A percentile compares a stretch with the other conserved stretches of the same genome.
These are phyloP conservation scores for Lithobates sylvaticus DNA, from an alignment of 2,797 vertebrate genomes.

Conservation along the genomic window DNA sequence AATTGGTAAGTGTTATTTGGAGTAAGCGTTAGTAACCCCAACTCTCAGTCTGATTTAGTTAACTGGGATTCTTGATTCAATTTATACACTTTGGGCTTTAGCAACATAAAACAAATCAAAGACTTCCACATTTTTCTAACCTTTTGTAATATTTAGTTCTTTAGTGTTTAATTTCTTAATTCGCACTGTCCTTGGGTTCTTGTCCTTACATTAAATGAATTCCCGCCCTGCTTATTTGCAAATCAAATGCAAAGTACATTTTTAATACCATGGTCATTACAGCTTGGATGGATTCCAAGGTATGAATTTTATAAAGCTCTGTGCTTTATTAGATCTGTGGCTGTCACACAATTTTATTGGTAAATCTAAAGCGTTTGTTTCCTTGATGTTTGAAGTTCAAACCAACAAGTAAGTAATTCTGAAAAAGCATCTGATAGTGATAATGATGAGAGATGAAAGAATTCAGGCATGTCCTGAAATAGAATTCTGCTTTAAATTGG, in stretches of 20 bases:
- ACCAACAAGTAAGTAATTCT: not conserved
- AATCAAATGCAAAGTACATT: constrained; percentile 70
- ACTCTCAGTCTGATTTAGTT: constrained; percentile 12
- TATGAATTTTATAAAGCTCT: not conserved
- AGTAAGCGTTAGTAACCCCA: constrained; percentile 36
- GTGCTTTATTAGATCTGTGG: constrained; percentile 10
- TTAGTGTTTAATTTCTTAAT: constrained; percentile 39
- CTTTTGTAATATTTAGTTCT: constrained; percentile 33
- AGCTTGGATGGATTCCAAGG: constrained; percentile 2
- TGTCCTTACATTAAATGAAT: constrained; percentile 68
- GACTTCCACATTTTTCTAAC: constrained; percentile 21
- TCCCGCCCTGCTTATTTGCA: constrained; percentile 66
- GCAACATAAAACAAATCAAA: constrained; percentile 25
- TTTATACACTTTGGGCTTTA: constrained; percentile 24
- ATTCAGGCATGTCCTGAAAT: too few relatives aligned
- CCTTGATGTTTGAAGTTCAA: not conserved
- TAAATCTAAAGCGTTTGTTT: not conserved
- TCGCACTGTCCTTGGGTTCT: constrained; percentile 53
- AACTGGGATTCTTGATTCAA: constrained; percentile 39
- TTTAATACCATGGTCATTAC: constrained; percentile 63
- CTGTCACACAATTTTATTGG: not conserved
- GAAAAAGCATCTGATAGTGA: not conserved
- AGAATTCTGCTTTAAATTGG: too few relatives aligned
- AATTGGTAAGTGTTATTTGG: constrained; percentile 28
- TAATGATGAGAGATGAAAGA: not conserved